Base-by-base conservation (phyloP, 2,113 vertebrate genomes). In the Neopipo cinnamomea region DNA sequence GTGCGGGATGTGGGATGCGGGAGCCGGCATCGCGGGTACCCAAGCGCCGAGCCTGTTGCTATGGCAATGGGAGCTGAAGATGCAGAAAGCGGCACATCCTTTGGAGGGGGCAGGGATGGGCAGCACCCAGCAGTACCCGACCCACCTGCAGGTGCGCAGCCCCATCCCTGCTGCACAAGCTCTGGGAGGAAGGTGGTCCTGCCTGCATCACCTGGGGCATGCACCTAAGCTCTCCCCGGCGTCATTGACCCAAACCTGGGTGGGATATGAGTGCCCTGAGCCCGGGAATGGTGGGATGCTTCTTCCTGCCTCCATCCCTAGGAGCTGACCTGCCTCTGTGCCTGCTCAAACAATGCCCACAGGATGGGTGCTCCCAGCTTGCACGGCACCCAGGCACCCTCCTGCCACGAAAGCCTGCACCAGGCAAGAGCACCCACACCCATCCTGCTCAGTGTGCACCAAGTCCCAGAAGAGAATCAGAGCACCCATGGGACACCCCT, bases 51-150 rank as follows among this genome's bases (percentile, higher is more conserved):
- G 95, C 89, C 96, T 97, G 95, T 97, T 97, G 96, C 97, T 97
- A 98, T 97, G 94, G 97, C 89, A 89, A 98, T 95, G 90, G 96
- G 97, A 98, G 95, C 97, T 97, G 97, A 96, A 96, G 96, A 98
- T 97, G 87, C 95, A 89, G 94, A 95, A 91, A 94, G 91, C 90
- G 88, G 96, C 91, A 96, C 95, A 95, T 94, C 89, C 85, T 94
- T 92, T 2, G 33, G 95, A 96, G 94, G 93, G 88, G 94, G 93
- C 91, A 93, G 95, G 95, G 95, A 95, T 8, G 37, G 93, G 93
- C 89, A 96, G 94, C 90, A 92, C 88, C 94, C 58, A 12, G 88
- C 75, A 82, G 88, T 74, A 47, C 85, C 80, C 39, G 47, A 89
- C 96, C 92, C 90, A 67, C 86, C 93, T 52, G 92, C 56, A 15